Evolutionary conservation across 2,797 vertebrate genomes (phyloP).

Genomic region (Myioborus melanocephalus): DNA sequence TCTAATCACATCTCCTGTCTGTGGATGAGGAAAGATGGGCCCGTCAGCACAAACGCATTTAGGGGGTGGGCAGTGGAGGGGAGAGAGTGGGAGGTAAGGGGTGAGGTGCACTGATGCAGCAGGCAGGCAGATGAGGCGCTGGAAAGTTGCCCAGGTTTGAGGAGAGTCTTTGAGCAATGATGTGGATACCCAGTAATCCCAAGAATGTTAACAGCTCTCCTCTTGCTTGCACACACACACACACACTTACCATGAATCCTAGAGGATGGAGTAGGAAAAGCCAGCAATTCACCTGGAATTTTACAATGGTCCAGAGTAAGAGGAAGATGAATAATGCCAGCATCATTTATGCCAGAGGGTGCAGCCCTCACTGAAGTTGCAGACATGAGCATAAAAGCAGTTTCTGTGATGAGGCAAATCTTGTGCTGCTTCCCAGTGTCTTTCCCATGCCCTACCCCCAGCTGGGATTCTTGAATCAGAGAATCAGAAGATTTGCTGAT

Average conservation of each 20-base stretch:
- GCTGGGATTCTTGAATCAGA: not conserved
- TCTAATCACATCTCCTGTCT: slow-evolving; percentile 79
- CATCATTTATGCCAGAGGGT: not conserved
- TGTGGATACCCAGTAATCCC: not conserved
- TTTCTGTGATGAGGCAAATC: not conserved
- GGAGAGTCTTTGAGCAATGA: not conserved
- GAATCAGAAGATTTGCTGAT: not conserved
- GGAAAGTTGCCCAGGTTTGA: slow-evolving; percentile 33
- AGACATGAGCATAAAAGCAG: not conserved
- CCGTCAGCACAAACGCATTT: slow-evolving; percentile 66
- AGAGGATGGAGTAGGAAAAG: not conserved
- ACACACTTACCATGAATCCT: not conserved
- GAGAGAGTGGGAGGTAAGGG: not conserved
- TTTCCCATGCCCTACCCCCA: not conserved
- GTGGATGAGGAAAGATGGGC: slow-evolving; percentile 71
- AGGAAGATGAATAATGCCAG: not conserved
- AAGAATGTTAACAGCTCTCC: not conserved
- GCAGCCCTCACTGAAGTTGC: not conserved
- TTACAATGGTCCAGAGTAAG: not conserved
- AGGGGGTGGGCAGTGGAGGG: not conserved
- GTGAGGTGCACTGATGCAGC: slow-evolving; percentile 32
- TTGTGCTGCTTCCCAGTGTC: not conserved
- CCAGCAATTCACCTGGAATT: not conserved
- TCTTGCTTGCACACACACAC: not conserved
- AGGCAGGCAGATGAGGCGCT: slow-evolving; percentile 26